These are phyloP conservation scores for Psophia crepitans DNA, from an alignment of 2,113 vertebrate species.

Conservation along the genomic window DNA sequence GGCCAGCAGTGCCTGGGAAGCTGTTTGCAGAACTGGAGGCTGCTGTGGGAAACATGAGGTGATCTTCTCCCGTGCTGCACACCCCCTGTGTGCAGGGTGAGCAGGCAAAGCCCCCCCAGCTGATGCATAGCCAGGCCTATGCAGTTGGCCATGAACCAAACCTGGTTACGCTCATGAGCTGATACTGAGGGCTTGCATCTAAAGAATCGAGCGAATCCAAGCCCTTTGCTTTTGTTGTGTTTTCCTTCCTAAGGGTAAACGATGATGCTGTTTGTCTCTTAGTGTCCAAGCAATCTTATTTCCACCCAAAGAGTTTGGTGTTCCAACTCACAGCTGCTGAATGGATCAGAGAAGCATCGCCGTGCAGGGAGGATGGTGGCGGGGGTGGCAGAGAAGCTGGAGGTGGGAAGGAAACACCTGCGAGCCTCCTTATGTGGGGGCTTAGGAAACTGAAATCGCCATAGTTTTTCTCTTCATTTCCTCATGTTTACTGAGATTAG, in stretches of 20 bases:
- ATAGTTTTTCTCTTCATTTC: neutral
- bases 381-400: neutral
- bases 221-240: neutral
- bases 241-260: neutral
- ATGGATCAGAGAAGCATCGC: neutral
- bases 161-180: neutral
- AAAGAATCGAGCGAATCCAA: neutral
- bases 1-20: neutral
- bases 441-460: neutral
- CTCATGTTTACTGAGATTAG: neutral
- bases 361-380: rapidly evolving
- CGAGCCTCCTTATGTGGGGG: neutral
- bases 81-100: neutral
- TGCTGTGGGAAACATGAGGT: neutral
- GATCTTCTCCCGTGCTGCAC: neutral
- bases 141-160: neutral
- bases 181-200: neutral
- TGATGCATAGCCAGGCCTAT: neutral
- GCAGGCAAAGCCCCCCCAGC: neutral
- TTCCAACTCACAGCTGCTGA: neutral
- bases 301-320: neutral
- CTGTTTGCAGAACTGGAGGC: neutral
- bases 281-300: neutral
- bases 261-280: neutral
- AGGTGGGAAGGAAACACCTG: neutral